Percentiles rank a stretch among this genome's conserved stretches.
These are phyloP conservation scores for Hippoglossus stenolepis DNA, from an alignment of 2,113 vertebrate genomes.

Conservation along the genomic window DNA sequence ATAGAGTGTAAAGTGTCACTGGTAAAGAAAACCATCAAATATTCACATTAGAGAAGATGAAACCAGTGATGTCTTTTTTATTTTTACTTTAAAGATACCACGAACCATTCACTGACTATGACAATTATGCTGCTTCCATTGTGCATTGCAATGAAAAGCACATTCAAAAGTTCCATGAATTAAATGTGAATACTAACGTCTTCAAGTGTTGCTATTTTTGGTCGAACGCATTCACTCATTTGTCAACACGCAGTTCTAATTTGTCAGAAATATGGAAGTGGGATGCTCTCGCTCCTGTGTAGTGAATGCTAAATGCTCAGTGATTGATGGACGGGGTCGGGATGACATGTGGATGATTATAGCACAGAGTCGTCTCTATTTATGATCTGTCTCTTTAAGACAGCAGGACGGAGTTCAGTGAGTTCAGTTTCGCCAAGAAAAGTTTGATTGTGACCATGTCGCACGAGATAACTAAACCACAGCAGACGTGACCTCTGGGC, in stretches of 20 bases:
- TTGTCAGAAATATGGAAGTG: background rate
- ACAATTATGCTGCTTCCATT: background rate
- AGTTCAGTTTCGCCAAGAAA: slow-evolving; percentile 3
- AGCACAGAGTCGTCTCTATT: slow-evolving; percentile 4
- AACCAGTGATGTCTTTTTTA: no score
- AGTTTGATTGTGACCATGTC: slow-evolving; percentile 6
- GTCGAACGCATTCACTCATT: background rate
- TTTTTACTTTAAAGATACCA: no score
- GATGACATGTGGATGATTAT: background rate
- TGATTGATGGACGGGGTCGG: slow-evolving; percentile 7
- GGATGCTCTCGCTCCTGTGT: background rate
- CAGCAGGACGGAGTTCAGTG: background rate
- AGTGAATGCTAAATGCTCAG: background rate
- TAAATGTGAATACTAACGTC: background rate
- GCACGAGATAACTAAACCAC: slow-evolving; percentile 1
- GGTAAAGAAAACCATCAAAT: no score
- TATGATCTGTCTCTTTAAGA: slow-evolving; percentile 1
- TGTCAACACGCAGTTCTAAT: background rate
- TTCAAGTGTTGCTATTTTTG: background rate
- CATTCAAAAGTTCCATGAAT: background rate
- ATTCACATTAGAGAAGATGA: no score
- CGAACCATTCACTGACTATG: no score
- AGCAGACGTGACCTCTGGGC: slow-evolving; percentile 23
- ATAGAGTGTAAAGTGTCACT: no score
- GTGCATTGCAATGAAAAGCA: no score